phyloP scores from a whole-genome alignment of 2,113 vertebrate species.

The Falcunculus frontatus region DNA sequence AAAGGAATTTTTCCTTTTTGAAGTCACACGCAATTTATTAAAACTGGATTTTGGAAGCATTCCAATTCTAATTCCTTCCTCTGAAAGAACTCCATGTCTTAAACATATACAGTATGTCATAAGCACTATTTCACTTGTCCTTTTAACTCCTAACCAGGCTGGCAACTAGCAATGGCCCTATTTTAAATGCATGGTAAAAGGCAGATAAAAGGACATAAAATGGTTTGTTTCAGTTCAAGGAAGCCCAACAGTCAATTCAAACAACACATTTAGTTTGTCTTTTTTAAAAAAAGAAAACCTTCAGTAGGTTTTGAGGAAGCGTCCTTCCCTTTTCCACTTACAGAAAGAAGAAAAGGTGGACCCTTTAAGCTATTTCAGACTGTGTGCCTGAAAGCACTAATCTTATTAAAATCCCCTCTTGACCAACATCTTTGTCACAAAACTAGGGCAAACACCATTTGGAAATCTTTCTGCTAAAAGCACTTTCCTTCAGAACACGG shows the following conservation, averaged over 20 bases:
- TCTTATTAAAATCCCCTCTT: not conserved
- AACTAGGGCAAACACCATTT: not conserved
- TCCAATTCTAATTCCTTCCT: not conserved
- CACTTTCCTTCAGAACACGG: not conserved
- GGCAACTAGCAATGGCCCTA: not conserved
- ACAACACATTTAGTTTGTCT: not conserved
- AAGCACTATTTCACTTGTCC: not conserved
- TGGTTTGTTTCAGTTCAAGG: not conserved
- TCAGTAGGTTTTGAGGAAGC: not conserved
- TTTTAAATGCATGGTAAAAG: not conserved
- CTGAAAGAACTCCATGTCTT: not conserved
- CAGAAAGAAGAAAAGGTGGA: not conserved
- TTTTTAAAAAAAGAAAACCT: not conserved
- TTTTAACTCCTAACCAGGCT: not conserved
- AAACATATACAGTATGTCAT: not conserved
- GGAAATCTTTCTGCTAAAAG: not conserved
- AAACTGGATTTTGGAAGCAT: not conserved
- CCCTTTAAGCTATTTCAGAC: not conserved
- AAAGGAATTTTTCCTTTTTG: not conserved
- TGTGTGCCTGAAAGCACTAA: not conserved
- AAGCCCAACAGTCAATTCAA: not conserved
- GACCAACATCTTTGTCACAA: not conserved
- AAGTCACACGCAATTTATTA: not conserved
- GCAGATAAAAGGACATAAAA: not conserved
- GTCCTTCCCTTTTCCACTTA: not conserved